Percentiles rank a stretch among this genome's conserved stretches.
Evolutionary conservation across 1,140 invertebrate species (phyloP).

Genomic region (Leucophenga varia): DNA sequence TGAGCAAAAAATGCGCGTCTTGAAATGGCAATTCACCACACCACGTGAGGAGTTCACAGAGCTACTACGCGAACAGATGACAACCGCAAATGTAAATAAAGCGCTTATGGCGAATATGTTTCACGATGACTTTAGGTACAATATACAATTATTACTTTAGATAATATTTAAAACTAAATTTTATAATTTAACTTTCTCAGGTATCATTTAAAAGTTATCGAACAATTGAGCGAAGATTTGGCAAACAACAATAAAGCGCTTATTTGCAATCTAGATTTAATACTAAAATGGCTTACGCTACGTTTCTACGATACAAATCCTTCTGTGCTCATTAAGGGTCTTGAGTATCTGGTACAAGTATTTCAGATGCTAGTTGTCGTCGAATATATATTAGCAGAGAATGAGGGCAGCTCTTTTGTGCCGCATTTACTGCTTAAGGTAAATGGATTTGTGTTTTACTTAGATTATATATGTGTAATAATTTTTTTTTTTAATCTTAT

Average conservation of each 20-base stretch:
- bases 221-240: slow-evolving; percentile 82
- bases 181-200: slow-evolving; percentile 26
- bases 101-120: slow-evolving; percentile 88
- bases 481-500: slow-evolving; percentile 19
- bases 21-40: slow-evolving; percentile 96
- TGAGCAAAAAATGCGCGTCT: slow-evolving; percentile 86
- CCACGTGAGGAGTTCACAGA: slow-evolving; percentile 93
- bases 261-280: slow-evolving; percentile 89
- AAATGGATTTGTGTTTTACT: slow-evolving; percentile 11
- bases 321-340: slow-evolving; percentile 88
- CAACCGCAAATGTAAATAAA: slow-evolving; percentile 81
- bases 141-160: neutral
- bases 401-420: slow-evolving; percentile 90
- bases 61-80: slow-evolving; percentile 89
- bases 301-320: slow-evolving; percentile 99
- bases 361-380: slow-evolving; percentile 78
- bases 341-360: slow-evolving; percentile 86
- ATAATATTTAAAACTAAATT: slow-evolving; percentile 47
- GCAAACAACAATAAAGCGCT: slow-evolving; percentile 75
- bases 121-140: slow-evolving; percentile 82
- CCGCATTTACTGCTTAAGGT: slow-evolving; percentile 92
- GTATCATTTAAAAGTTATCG: slow-evolving; percentile 93
- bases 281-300: slow-evolving; percentile 94
- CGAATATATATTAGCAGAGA: slow-evolving; percentile 84
- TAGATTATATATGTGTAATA: neutral